phyloP scores from a whole-genome alignment of 2,797 vertebrate genomes.

The Otus scops region DNA sequence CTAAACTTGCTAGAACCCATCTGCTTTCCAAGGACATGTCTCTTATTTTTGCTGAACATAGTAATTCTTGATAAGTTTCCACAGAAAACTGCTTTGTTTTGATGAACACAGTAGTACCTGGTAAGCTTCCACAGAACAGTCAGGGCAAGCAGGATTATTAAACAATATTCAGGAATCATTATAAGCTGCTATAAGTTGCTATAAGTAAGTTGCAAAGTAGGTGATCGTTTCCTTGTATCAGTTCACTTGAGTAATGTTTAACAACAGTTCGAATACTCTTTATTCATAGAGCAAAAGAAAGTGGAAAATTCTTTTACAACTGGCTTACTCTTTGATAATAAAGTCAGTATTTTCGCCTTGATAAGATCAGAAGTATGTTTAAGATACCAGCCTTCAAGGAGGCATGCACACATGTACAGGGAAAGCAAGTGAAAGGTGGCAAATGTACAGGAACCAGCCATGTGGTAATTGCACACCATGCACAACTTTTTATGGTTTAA shows the following conservation, averaged over 20 bases:
- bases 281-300: not conserved
- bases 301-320: not conserved
- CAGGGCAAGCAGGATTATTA: no score
- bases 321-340: not conserved
- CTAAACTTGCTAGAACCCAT: no score
- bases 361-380: not conserved
- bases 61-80: no score
- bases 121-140: no score
- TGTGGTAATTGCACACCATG: not conserved
- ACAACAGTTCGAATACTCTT: not conserved
- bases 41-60: no score
- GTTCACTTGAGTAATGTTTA: not conserved
- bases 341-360: not conserved
- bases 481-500: not conserved
- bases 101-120: no score
- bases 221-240: no score
- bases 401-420: not conserved
- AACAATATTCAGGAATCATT: no score
- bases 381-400: not conserved
- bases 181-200: no score
- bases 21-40: no score
- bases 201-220: no score
- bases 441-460: not conserved
- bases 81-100: no score
- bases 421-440: constrained; percentile 34